Evolutionary conservation across 2,113 vertebrate species (phyloP), one percentile per base, ranked within the genome.

Genomic region (Ancistrus triradiatus): DNA sequence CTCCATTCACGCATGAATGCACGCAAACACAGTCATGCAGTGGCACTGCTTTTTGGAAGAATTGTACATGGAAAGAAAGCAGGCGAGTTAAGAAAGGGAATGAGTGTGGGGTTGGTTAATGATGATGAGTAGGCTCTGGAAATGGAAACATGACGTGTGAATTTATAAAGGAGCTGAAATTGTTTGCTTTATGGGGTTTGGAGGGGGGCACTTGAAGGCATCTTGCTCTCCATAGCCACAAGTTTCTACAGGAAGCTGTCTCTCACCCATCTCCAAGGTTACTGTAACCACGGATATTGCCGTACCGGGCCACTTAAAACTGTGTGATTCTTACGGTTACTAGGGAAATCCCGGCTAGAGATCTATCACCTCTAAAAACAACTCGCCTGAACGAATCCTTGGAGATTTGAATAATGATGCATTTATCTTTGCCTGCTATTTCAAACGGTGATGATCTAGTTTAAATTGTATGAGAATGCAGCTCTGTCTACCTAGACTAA

Each of bases 281-380:
- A 69, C 71, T 4, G 60, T 73, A 69, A 69, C 71, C 60, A 73
- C 71, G 40, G 66, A 64, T 60, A 69, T 73, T 65, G 60, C 59
- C 7, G 24, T 68, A 31, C 27, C 3, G 27, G 27, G 7, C 59
- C 43, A 55, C 27, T 21, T 63, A 48, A 52, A 59, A 63, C 31
- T 40, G 42, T 46, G 24, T 50, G 53, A 47, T 40, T 64, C 24
- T 13, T 69, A 73, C 71, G 67, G 66, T 73, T 60, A 59, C 71
- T 56, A 65, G 65, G 59, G 66, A 69, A 73, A 73, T 59, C 71
- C 71, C 66, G 35, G 19, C 40, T 31, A 58, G 64, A 63, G 28
- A 48, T 43, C 37, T 38, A 28, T 22, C 10, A 14, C 28, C 21
- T 37, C 44, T 25, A 44, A 21, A 28, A 35, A 14, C 37, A 35